These are phyloP conservation scores for Neodiprion lecontei DNA, from an alignment of 1,140 invertebrate genomes.

Conservation along the genomic window DNA sequence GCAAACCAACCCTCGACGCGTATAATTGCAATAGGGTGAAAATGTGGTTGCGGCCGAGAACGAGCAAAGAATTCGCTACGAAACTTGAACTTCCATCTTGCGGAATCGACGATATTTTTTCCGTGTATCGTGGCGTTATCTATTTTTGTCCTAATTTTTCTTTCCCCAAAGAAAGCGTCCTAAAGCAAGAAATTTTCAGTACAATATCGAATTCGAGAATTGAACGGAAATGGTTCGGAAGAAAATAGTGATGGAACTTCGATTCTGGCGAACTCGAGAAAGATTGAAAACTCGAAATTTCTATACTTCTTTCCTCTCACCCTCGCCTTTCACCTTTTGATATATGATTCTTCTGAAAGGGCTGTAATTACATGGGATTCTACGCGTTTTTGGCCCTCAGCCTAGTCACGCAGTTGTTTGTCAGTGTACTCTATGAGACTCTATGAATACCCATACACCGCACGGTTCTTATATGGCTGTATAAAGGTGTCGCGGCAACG, in stretches of 20 bases:
- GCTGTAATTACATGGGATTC: too few species aligned
- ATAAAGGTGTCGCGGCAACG: neutral
- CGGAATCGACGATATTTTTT: neutral
- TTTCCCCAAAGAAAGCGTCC: neutral
- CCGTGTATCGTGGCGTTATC: neutral
- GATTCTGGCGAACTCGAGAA: too few species aligned
- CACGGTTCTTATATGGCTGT: constrained; percentile 17
- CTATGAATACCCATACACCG: constrained; percentile 10
- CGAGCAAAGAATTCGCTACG: neutral
- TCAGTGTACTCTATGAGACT: neutral
- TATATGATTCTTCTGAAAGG: too few species aligned
- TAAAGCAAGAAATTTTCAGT: too few species aligned
- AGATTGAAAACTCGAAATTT: too few species aligned
- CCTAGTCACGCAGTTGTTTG: too few species aligned
- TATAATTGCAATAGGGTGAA: neutral
- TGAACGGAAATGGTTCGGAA: too few species aligned
- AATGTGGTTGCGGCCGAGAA: neutral
- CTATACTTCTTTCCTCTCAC: too few species aligned
- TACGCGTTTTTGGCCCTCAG: too few species aligned
- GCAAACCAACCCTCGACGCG: neutral
- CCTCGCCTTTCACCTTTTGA: too few species aligned
- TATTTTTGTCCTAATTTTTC: neutral
- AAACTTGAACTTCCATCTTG: neutral
- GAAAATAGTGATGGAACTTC: too few species aligned
- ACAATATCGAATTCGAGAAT: too few species aligned